Evolutionary conservation across 2,797 vertebrate genomes (phyloP), one percentile per base, ranked within the genome.

Genomic region (Sebastes itinus): DNA sequence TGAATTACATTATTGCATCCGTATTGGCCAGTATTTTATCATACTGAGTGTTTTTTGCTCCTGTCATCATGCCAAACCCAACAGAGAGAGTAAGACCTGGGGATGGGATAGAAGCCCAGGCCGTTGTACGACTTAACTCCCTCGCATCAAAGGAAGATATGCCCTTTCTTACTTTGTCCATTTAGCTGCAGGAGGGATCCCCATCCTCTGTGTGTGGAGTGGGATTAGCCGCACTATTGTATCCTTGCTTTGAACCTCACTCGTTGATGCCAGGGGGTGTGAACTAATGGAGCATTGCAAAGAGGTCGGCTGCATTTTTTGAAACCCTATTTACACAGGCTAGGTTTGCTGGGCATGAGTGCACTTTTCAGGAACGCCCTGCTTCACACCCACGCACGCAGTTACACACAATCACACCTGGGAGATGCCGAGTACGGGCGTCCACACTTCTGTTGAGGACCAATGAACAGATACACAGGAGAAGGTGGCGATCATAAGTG

Each of bases 221-320:
- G 68, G 89, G 91, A 93, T 93, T 92, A 93, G 84, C 84, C 63
- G 62, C 83, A 71, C 78, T 69, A 80, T 91, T 90, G 90, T 90
- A 78, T 86, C 80, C 82, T 60, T 59, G 77, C 90, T 92, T 91
- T 92, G 90, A 93, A 94, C 88, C 87, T 90, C 91, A 92, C 92
- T 92, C 89, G 90, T 87, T 89, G 88, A 91, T 84, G 93, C 92
- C 91, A 93, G 87, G 90, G 89, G 91, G 88, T 76, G 89, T 76
- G 77, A 88, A 82, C 81, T 86, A 86, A 87, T 88, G 84, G 77
- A 90, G 77, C 85, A 52, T 80, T 77, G 83, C 86, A 87, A 90
- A 87, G 86, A 90, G 76, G 80, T 78, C 84, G 79, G 77, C 64
- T 83, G 77, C 42, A 32, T 38, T 63, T 35, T 52, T 67, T 33